Conservation (phyloP, 2,797 vertebrate genomes). For the Sebastes glaucus region DNA sequence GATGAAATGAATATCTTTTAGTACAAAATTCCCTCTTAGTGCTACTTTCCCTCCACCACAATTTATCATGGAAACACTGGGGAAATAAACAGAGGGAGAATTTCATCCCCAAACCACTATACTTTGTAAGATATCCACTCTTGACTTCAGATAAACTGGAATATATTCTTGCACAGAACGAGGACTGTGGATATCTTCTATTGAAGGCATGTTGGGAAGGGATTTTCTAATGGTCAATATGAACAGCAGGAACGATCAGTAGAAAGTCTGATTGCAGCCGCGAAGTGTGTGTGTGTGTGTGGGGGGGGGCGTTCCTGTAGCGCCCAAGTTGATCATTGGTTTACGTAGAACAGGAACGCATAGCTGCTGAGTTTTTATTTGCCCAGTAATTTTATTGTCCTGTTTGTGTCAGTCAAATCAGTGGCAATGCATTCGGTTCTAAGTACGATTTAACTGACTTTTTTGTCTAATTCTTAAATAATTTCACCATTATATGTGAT, state of each 20-base stretch:
- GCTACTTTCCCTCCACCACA: background rate
- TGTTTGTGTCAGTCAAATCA: too few species aligned
- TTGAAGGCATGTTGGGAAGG: background rate
- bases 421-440: too few species aligned
- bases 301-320: too few species aligned
- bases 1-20: background rate
- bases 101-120: background rate
- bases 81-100: background rate
- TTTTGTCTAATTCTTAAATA: too few species aligned
- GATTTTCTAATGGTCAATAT: background rate
- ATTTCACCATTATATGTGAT: too few species aligned
- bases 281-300: too few species aligned
- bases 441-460: too few species aligned
- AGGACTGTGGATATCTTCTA: background rate
- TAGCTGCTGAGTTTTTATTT: too few species aligned
- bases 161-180: background rate
- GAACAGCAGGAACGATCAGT: background rate
- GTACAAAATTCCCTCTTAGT: background rate
- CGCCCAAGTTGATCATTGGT: too few species aligned
- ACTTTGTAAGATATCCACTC: background rate
- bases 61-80: background rate
- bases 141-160: background rate
- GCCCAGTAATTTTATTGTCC: too few species aligned
- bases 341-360: too few species aligned
- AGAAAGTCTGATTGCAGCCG: too few species aligned